These are phyloP conservation scores for Euschistus heros DNA, from an alignment of 1,140 invertebrate species.

Conservation along the genomic window DNA sequence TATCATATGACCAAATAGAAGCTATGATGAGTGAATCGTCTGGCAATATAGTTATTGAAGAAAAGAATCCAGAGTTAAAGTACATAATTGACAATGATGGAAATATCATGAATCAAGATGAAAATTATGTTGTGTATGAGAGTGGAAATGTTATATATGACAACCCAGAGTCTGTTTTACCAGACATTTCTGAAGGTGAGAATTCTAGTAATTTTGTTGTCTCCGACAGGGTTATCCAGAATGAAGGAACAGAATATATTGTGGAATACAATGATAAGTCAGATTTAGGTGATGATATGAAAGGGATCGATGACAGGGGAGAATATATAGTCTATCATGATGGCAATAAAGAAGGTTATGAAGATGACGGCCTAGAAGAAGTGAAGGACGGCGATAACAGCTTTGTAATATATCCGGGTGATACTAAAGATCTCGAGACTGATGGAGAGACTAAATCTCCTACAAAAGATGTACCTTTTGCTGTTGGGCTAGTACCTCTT, in stretches of 20 bases:
- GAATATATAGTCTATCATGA: slow-evolving; percentile 17
- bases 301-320: slow-evolving; percentile 9
- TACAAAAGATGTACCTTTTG: slow-evolving; percentile 39
- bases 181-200: slow-evolving; percentile 10
- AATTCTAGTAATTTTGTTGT: slow-evolving; percentile 13
- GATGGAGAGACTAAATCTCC: slow-evolving; percentile 26
- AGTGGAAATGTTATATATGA: slow-evolving; percentile 27
- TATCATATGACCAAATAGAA: slow-evolving; percentile 21
- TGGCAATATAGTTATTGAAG: slow-evolving; percentile 13
- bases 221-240: slow-evolving; percentile 1
- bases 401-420: slow-evolving; percentile 12
- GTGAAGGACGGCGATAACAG: slow-evolving; percentile 27
- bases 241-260: slow-evolving; percentile 19
- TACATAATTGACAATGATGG: slow-evolving; percentile 26
- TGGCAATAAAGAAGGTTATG: background rate
- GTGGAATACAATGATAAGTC: slow-evolving; percentile 17
- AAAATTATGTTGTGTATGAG: slow-evolving; percentile 25
- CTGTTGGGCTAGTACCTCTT: slow-evolving; percentile 39
- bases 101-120: slow-evolving; percentile 28
- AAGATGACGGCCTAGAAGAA: slow-evolving; percentile 23
- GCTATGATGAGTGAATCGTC: slow-evolving; percentile 22
- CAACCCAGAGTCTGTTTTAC: slow-evolving; percentile 12
- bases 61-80: slow-evolving; percentile 24
- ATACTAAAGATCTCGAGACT: slow-evolving; percentile 11
- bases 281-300: slow-evolving; percentile 16